Evolutionary conservation across 2,888 invertebrate genomes (phyloP).

Genomic region (Netelia virgata): DNA sequence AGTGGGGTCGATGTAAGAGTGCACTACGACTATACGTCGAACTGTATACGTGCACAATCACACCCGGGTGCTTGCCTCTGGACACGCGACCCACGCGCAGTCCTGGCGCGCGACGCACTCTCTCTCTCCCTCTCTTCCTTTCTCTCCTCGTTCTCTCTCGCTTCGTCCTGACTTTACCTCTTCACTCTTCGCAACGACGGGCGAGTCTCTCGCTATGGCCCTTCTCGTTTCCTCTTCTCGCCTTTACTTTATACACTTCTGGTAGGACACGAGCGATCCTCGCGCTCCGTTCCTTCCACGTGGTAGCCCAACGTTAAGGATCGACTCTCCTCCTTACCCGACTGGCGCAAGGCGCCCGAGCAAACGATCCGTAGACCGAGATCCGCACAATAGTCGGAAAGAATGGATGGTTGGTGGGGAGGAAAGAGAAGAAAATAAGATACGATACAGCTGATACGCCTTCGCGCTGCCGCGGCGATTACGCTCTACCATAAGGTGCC

Average conservation of each 20-base stretch:
- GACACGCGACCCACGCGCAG: conserved; percentile 74
- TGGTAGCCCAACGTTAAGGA: conserved; percentile 18
- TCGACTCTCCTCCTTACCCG: conserved; percentile 51
- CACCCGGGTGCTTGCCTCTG: conserved; percentile 66
- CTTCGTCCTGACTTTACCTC: conserved; percentile 51
- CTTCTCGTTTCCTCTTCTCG: conserved; percentile 54
- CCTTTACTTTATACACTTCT: conserved; percentile 23
- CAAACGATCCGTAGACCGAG: conserved; percentile 69
- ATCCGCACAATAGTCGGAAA: conserved; percentile 37
- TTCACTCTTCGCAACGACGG: conserved; percentile 27
- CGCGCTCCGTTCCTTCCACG: conserved; percentile 35
- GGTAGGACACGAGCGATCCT: conserved; percentile 20
- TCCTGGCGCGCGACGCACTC: conserved; percentile 70
- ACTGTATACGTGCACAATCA: conserved; percentile 19
- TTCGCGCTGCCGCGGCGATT: conserved; percentile 77
- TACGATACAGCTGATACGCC: conserved; percentile 83
- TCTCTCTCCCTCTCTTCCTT: conserved; percentile 64
- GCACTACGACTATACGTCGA: conserved; percentile 11
- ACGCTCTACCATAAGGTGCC: conserved; percentile 77
- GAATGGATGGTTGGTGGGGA: conserved; percentile 37
- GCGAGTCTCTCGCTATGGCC: conserved; percentile 32
- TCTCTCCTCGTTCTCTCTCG: conserved; percentile 69
- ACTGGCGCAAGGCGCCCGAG: conserved; percentile 5
- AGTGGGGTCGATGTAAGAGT: conserved; percentile 23
- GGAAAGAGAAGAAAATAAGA: conserved; percentile 81